Base-by-base conservation (phyloP, 2,888 invertebrate genomes). In the Synergus japonicus region DNA sequence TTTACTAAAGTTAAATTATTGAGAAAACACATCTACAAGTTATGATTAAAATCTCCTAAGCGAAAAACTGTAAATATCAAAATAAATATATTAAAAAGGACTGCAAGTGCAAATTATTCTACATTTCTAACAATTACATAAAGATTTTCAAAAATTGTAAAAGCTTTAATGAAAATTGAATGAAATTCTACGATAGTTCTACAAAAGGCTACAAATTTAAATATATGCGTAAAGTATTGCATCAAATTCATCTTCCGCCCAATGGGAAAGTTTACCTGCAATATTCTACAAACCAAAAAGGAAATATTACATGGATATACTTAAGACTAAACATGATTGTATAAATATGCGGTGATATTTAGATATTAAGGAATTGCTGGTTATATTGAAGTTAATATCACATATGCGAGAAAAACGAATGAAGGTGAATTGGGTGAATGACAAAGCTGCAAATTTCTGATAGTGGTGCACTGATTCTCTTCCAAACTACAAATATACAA, bases 311-410 rank as follows among this genome's bases (percentile, higher is more conserved):
- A 73, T 73, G 73, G 73, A 73, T 73, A 37, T 73, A 54, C 41
- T 73, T 73, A 37, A 58, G 37, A 73, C 49, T 49, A 69, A 46
- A 46, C 8, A 73, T 73, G n/a, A 15, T 37, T 54, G 12, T n/a
- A 73, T 29, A 73, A 2, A 18, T 37, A 54, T 73, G 73, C 54
- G 54, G 18, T 73, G 73, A 73, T 54, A 29, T 63, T 43, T 54
- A 37, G n/a, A 73, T 37, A 73, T n/a, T 73, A 54, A 73, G 37
- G 54, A 73, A 54, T 73, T 73, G 49, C 49, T 73, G 54, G 37
- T 73, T 73, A 54, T 37, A 73, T 54, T 73, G 49, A 54, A 73
- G 73, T 73, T 73, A 73, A 18, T 73, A 22, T 54, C 73, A 73
- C 73, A 58, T 15, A 73, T 69, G 54, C 41, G 37, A 67, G 13